These are phyloP conservation scores for Hemichromis elongatus DNA, from an alignment of 2,113 vertebrate genomes.

Conservation along the genomic window DNA sequence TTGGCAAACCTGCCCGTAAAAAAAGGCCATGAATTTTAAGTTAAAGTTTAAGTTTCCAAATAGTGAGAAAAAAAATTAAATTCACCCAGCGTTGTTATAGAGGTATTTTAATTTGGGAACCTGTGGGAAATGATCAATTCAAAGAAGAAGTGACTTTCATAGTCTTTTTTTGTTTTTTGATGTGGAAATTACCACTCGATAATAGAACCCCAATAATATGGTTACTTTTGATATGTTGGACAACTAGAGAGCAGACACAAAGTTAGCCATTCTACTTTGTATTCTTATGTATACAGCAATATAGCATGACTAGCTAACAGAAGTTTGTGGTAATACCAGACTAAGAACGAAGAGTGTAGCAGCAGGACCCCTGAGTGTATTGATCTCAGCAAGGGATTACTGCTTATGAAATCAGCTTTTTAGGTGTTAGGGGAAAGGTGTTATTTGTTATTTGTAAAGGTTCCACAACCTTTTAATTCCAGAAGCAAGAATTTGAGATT, in stretches of 20 bases:
- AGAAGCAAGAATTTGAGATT: not conserved
- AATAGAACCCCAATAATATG: not conserved
- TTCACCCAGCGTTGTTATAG: not conserved
- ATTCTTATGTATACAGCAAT: not conserved
- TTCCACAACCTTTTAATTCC: not conserved
- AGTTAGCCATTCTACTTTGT: not conserved
- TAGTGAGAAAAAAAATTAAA: not conserved
- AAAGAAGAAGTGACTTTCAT: not conserved
- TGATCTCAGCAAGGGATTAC: not conserved
- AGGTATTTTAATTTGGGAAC: not conserved
- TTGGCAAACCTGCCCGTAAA: not conserved
- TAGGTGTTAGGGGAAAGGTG: not conserved
- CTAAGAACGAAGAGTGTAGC: not conserved
- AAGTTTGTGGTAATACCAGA: not conserved
- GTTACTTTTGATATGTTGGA: not conserved
- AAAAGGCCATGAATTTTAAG: not conserved
- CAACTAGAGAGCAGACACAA: not conserved
- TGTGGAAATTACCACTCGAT: not conserved
- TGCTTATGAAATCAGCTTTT: not conserved
- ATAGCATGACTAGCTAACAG: not conserved
- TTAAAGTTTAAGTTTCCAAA: not conserved
- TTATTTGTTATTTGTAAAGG: not conserved
- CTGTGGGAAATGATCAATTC: not conserved
- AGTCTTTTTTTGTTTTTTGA: not conserved
- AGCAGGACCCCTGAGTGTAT: not conserved